phyloP scores from a whole-genome alignment of 2,888 invertebrate species.

The Mythimna impura region DNA sequence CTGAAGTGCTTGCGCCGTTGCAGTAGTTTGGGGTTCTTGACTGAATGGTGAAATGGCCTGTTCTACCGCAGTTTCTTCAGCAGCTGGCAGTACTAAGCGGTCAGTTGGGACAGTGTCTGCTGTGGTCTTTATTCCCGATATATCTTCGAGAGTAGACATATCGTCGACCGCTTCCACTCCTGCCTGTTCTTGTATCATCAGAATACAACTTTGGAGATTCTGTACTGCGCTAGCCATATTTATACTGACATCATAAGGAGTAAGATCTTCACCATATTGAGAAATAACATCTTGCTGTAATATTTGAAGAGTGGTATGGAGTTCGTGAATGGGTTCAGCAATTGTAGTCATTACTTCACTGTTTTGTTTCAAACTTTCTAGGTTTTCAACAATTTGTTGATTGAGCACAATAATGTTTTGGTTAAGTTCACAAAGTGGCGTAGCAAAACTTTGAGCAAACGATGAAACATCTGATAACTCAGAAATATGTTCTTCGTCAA shows the following conservation, averaged over 20 bases:
- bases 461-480: slow-evolving; percentile 84
- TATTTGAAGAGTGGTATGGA: slow-evolving; percentile 84
- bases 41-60: slow-evolving; percentile 66
- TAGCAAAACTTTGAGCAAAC: slow-evolving; percentile 80
- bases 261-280: slow-evolving; percentile 79
- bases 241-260: slow-evolving; percentile 72
- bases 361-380: slow-evolving; percentile 75
- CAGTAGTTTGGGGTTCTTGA: slow-evolving; percentile 66
- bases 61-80: slow-evolving; percentile 73
- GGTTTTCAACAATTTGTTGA: slow-evolving; percentile 80
- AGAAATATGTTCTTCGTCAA: slow-evolving; percentile 73
- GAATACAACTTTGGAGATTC: slow-evolving; percentile 84
- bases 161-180: slow-evolving; percentile 88
- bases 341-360: slow-evolving; percentile 78
- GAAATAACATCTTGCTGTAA: slow-evolving; percentile 86
- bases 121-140: slow-evolving; percentile 90
- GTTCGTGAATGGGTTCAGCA: slow-evolving; percentile 85
- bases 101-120: slow-evolving; percentile 86
- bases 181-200: slow-evolving; percentile 86
- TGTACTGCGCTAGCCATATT: slow-evolving; percentile 82
- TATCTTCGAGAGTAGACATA: slow-evolving; percentile 90
- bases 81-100: slow-evolving; percentile 75
- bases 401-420: slow-evolving; percentile 79
- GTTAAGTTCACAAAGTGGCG: slow-evolving; percentile 81
- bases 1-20: slow-evolving; percentile 81